phyloP scores from a whole-genome alignment of 2,113 vertebrate species.

The Mohoua ochrocephala region DNA sequence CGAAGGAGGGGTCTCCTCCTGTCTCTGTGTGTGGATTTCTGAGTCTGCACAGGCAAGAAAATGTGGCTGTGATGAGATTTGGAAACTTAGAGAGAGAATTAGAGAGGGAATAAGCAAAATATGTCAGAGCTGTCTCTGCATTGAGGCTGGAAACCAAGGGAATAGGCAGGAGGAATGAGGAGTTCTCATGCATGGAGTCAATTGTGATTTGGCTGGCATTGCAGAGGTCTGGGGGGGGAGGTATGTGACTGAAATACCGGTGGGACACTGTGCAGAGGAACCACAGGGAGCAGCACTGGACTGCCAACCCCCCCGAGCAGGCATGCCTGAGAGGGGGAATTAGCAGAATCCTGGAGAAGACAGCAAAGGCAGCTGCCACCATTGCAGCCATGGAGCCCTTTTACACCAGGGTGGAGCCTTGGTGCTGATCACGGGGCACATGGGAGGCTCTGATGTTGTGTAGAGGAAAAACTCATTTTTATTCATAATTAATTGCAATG shows the following conservation, averaged over 20 bases:
- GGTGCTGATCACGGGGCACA: neutral
- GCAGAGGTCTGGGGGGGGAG: constrained; percentile 5
- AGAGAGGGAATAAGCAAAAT: constrained; percentile 44
- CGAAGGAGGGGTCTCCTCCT: accelerated
- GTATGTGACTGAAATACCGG: neutral
- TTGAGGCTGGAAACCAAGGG: constrained; percentile 31
- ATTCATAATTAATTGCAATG: constrained; percentile 47
- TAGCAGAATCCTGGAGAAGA: neutral
- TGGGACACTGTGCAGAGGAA: neutral
- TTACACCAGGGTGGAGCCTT: neutral
- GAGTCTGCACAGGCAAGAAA: neutral
- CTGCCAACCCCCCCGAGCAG: neutral
- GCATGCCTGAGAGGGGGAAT: neutral
- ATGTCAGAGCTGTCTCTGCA: constrained; percentile 19
- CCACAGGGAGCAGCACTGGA: neutral
- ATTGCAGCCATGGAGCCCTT: neutral
- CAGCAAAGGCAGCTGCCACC: neutral
- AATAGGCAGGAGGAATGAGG: constrained; percentile 33
- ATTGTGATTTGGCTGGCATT: constrained; percentile 9
- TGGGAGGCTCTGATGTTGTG: neutral
- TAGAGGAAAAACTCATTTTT: constrained; percentile 21
- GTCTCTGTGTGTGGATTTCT: neutral
- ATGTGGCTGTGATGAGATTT: neutral
- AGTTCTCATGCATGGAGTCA: constrained; percentile 42
- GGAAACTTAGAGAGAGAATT: neutral